Conservation (phyloP, 2,113 vertebrate species). For the Alethe diademata region DNA sequence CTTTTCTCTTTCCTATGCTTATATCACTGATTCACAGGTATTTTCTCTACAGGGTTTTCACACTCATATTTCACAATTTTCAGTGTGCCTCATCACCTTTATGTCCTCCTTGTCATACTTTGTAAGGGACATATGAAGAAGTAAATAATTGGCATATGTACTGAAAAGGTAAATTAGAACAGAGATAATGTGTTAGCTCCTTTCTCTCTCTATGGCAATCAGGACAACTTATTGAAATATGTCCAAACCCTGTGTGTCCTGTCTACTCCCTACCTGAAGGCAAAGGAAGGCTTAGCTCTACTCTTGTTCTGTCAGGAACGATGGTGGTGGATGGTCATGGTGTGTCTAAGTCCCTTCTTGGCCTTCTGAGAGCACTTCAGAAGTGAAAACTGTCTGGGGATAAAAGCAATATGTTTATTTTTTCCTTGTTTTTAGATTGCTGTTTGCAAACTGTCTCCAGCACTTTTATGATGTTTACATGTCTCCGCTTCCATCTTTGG, state of each 20-base stretch:
- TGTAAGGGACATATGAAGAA: background rate
- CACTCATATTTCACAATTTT: background rate
- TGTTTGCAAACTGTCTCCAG: background rate
- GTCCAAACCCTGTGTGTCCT: background rate
- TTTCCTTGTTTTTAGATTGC: background rate
- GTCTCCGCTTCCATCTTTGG: background rate
- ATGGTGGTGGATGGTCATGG: background rate
- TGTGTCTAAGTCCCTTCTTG: background rate
- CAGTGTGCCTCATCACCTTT: background rate
- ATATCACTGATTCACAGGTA: background rate
- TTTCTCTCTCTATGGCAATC: background rate
- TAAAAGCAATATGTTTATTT: background rate
- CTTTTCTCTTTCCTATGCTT: background rate
- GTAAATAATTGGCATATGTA: background rate
- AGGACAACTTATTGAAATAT: background rate
- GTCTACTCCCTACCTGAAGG: background rate
- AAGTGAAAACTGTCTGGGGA: background rate
- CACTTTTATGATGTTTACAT: background rate
- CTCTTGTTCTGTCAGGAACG: fast-evolving
- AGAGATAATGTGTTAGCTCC: background rate
- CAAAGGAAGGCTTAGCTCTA: background rate
- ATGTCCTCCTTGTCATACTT: background rate
- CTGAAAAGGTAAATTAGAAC: background rate
- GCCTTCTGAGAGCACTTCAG: background rate
- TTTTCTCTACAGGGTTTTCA: background rate